Base-by-base conservation (phyloP, 2,888 invertebrate genomes). In the Xylocampa areola region DNA sequence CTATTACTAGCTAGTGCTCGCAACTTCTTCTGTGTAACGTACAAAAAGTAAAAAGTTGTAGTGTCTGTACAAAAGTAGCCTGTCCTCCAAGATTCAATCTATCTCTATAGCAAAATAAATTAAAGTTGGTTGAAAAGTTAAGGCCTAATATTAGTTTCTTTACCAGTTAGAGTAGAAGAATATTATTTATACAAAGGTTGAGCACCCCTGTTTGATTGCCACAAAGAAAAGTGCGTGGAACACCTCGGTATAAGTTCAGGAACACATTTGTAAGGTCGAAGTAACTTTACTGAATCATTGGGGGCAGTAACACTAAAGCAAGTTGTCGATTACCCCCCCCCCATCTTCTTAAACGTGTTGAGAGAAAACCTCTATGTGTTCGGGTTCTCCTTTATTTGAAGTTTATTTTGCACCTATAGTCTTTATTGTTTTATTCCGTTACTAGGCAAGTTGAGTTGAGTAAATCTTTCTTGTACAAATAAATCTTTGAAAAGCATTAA, bases 261-360 rank as follows among this genome's bases (percentile, higher is more conserved):
- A 59, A 45, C 48, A 52, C 48, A 66, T 64, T 40, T 49, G 6
- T 48, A 41, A 40, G 59, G 52, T 49, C 66, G 32, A 16, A 59
- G 35, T 21, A 33, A 65, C 27, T 65, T 52, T n/a, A 25, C 40
- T 44, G 36, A 13, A 36, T 16, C 37, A 51, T 47, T 48, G 30
- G 14, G 6, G 10, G 29, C 13, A 14, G 16, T 49, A 16, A 65
- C 48, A 53, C 44, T 45, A 19, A 58, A 37, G 45, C 21, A 35
- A 64, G 27, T 59, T 49, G 4, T 32, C 21, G 66, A 65, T 65
- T 41, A 27, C 40, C 7, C 10, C 16, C 23, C 40, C 7, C 10
- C 16, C 23, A 33, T 45, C 13, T 19, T 8, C 23, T 23, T 49
- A 52, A 65, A 8, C 19, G 59, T 25, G 29, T 17, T 52, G 44